These are phyloP conservation scores for Clivina fossor DNA, from an alignment of 2,888 invertebrate genomes.

Conservation along the genomic window DNA sequence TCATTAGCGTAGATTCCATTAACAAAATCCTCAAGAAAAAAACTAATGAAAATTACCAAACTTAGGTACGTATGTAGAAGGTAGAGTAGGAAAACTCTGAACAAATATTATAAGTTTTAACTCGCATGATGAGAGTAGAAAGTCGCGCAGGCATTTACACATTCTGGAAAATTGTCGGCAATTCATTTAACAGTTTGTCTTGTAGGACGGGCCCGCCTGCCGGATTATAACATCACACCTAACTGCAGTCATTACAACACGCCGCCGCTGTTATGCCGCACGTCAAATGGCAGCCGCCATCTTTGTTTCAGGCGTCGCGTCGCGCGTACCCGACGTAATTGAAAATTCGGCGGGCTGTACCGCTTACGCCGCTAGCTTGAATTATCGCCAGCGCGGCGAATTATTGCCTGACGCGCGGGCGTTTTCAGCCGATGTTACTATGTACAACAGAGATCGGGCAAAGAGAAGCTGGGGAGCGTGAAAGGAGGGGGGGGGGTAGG, in stretches of 20 bases:
- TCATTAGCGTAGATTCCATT: too few species aligned
- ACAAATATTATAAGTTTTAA: slow-evolving; percentile 29
- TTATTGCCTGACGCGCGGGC: too few species aligned
- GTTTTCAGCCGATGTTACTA: too few species aligned
- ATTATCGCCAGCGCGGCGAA: slow-evolving; percentile 21
- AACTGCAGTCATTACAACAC: slow-evolving; percentile 29
- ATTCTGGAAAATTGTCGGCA: slow-evolving; percentile 29
- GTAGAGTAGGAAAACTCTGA: too few species aligned
- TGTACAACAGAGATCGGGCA: too few species aligned
- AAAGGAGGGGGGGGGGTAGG: too few species aligned
- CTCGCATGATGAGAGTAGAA: slow-evolving; percentile 24
- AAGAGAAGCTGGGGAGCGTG: too few species aligned
- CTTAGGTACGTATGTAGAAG: too few species aligned
- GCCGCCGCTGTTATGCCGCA: slow-evolving; percentile 15
- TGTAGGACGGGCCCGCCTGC: slow-evolving; percentile 4
- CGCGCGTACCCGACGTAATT: slow-evolving; percentile 24
- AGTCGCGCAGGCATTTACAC: slow-evolving; percentile 30
- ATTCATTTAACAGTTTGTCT: slow-evolving; percentile 32
- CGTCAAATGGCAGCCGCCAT: too few species aligned
- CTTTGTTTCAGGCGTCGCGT: slow-evolving; percentile 24
- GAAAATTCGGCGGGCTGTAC: slow-evolving; percentile 24
- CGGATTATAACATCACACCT: slow-evolving; percentile 33
- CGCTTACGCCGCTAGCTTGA: slow-evolving; percentile 14
- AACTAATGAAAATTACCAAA: too few species aligned
- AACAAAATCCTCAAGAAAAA: too few species aligned